Evolutionary conservation across 2,888 invertebrate species (phyloP).

Genomic region (Rhamphomyia laevipes): DNA sequence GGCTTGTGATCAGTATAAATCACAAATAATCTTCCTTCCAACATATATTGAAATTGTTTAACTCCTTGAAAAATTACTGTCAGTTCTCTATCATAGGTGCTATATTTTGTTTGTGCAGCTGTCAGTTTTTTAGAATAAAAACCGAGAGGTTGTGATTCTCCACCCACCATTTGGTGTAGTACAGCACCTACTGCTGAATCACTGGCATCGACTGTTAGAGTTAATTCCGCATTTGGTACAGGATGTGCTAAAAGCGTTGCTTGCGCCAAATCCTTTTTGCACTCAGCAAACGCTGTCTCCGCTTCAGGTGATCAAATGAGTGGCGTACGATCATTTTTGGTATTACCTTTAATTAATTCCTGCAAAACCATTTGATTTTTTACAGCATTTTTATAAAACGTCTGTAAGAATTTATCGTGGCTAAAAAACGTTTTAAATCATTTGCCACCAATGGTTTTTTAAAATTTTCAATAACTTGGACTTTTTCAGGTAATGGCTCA

Average conservation of each 20-base stretch:
- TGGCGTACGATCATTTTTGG: slow-evolving; percentile 12
- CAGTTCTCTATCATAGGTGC: no score
- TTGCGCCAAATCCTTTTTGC: no score
- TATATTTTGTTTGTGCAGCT: no score
- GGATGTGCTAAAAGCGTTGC: no score
- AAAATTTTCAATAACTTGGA: no score
- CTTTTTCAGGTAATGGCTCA: no score
- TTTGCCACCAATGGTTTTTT: no score
- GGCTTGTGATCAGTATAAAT: no score
- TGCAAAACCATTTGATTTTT: background rate
- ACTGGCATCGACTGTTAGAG: slow-evolving; percentile 11
- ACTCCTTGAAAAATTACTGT: no score
- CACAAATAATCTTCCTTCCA: no score
- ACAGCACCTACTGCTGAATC: slow-evolving; percentile 12
- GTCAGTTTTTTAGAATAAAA: slow-evolving; percentile 1
- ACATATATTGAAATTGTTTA: no score
- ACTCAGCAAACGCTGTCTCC: background rate
- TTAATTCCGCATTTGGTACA: slow-evolving; percentile 1
- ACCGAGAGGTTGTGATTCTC: slow-evolving; percentile 11
- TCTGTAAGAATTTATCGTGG: slow-evolving; percentile 15
- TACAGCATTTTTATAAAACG: slow-evolving; percentile 8
- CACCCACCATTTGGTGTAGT: slow-evolving; percentile 11
- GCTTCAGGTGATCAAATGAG: slow-evolving; percentile 10
- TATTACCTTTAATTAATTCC: slow-evolving; percentile 6
- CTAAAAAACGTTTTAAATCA: no score